Conservation (phyloP, 2,113 vertebrate genomes). For the Takifugu flavidus region DNA sequence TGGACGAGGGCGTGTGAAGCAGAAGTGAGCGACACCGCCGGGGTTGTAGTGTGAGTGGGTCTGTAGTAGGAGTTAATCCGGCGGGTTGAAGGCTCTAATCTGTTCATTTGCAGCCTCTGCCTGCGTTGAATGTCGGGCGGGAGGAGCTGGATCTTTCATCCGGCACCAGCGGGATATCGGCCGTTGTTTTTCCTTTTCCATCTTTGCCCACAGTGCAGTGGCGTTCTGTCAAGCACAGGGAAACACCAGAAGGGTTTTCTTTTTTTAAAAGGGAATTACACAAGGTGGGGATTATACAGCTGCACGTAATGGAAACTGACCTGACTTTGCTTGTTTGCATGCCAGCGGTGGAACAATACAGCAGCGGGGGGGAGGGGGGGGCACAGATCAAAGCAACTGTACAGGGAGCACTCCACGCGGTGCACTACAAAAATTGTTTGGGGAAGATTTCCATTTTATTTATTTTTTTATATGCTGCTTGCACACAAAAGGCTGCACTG, state of each 20-base stretch:
- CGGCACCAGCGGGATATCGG: background rate
- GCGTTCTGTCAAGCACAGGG: conserved; percentile 38
- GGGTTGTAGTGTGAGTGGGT: conserved; percentile 28
- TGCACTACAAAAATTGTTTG: conserved; percentile 7
- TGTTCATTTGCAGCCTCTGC: conserved; percentile 10
- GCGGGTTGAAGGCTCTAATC: conserved; percentile 49
- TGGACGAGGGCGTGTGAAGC: background rate
- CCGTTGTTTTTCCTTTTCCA: background rate
- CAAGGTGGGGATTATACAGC: conserved; percentile 57
- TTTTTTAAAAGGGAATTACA: conserved; percentile 59
- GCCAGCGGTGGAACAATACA: conserved; percentile 38
- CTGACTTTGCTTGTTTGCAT: conserved; percentile 47
- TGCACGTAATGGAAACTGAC: conserved; percentile 63
- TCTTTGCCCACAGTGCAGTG: conserved; percentile 10
- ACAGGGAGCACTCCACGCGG: conserved; percentile 9
- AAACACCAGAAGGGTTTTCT: conserved; percentile 61
- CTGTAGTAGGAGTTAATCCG: conserved; percentile 45
- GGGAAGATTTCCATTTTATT: too few species aligned
- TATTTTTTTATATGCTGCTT: background rate
- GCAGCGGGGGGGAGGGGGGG: background rate
- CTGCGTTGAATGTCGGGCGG: background rate
- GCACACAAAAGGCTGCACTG: background rate
- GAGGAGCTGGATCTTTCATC: conserved; percentile 2
- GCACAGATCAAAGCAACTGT: conserved; percentile 36
- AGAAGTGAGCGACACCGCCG: conserved; percentile 29